A percentile compares a stretch with the other conserved stretches of the same genome.
Conservation (phyloP, 2,113 vertebrate genomes). For the Edolisoma coerulescens region DNA sequence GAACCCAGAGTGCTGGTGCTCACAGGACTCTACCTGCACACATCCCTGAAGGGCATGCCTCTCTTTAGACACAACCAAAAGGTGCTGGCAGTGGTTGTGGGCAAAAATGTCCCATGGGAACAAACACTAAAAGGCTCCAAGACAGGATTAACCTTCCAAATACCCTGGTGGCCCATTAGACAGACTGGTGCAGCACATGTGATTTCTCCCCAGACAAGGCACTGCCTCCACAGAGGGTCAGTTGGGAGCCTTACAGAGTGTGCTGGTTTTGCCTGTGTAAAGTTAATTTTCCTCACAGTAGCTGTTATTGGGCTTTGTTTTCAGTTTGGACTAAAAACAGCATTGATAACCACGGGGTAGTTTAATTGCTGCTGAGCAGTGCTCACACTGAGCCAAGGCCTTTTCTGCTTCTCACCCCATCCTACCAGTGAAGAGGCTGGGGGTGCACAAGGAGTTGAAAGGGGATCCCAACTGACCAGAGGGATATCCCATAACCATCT, state of each 20-base stretch:
- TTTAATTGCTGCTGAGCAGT: not conserved
- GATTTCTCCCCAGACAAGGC: not conserved
- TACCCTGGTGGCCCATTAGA: not conserved
- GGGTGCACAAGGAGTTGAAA: too few relatives aligned
- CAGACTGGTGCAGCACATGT: not conserved
- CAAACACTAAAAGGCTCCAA: not conserved
- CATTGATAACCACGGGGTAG: not conserved
- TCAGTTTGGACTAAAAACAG: not conserved
- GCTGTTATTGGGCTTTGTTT: not conserved
- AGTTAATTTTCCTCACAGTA: not conserved
- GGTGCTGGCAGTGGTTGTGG: not conserved
- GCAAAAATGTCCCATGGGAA: not conserved
- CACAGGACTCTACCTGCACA: not conserved
- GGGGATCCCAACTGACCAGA: not conserved
- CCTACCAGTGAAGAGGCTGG: rapidly evolving
- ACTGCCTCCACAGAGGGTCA: not conserved
- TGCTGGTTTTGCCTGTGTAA: not conserved
- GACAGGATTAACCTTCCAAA: not conserved
- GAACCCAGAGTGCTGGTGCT: not conserved
- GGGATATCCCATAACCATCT: not conserved
- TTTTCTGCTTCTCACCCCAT: not conserved
- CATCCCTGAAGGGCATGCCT: rapidly evolving
- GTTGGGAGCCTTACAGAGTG: not conserved
- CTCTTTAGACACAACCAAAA: not conserved
- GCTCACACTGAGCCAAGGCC: not conserved